Conservation (phyloP, 1,140 invertebrate genomes). For the Dendroctonus valens region DNA sequence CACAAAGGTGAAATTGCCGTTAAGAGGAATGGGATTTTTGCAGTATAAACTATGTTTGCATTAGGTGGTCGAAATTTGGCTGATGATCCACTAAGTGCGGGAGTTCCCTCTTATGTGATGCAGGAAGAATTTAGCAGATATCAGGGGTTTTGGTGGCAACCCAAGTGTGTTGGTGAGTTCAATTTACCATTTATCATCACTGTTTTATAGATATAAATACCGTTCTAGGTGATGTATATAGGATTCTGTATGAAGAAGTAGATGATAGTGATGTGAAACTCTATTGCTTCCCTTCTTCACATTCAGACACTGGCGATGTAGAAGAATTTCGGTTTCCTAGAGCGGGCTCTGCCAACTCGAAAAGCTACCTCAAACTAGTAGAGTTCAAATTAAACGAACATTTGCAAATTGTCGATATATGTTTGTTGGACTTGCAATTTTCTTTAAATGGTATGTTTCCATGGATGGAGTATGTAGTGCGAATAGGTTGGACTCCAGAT, state of each 20-base stretch:
- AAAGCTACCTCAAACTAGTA: slow-evolving; percentile 83
- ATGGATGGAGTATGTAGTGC: slow-evolving; percentile 91
- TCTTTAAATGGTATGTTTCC: slow-evolving; percentile 77
- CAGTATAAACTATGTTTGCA: background rate
- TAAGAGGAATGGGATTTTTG: background rate
- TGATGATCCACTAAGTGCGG: slow-evolving; percentile 85
- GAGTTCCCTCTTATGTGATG: slow-evolving; percentile 94
- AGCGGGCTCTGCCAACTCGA: slow-evolving; percentile 86
- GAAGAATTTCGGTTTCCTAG: slow-evolving; percentile 93
- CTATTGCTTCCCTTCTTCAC: slow-evolving; percentile 81
- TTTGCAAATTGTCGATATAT: slow-evolving; percentile 65
- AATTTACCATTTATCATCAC: background rate
- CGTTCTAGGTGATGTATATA: slow-evolving; percentile 56
- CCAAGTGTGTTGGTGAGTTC: slow-evolving; percentile 61
- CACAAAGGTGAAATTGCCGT: slow-evolving; percentile 63
- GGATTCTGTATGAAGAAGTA: slow-evolving; percentile 94
- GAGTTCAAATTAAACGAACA: slow-evolving; percentile 74
- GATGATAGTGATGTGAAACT: slow-evolving; percentile 93
- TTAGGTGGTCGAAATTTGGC: slow-evolving; percentile 59
- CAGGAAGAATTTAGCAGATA: slow-evolving; percentile 98
- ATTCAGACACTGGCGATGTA: slow-evolving; percentile 71
- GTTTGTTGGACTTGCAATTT: slow-evolving; percentile 69
- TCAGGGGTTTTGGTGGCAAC: slow-evolving; percentile 98
- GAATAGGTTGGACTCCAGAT: slow-evolving; percentile 91
- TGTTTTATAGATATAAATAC: background rate